Evolutionary conservation across 2,113 vertebrate species (phyloP), one percentile per base, ranked within the genome.

Genomic region (Gasterosteus nipponicus): DNA sequence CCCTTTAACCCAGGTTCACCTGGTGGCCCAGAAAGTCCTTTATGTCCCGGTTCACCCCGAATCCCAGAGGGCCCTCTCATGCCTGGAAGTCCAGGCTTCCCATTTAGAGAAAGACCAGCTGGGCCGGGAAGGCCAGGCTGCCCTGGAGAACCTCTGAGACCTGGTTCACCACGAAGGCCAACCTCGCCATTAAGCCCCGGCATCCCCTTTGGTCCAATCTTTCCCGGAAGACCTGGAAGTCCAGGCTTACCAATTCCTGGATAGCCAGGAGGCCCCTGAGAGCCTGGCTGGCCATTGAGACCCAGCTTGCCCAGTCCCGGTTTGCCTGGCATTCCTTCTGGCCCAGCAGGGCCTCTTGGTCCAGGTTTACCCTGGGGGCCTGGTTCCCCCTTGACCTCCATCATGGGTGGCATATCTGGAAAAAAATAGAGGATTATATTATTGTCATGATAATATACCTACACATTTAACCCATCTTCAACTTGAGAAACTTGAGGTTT

Each of bases 381-480:
- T 4, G 97, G 96, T 85, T 98, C 97, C 62, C 98, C 98, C 93
- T 98, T 99, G 75, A 98, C 93, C 64, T 97, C 96, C 92, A 96
- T 94, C 91, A 97, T 83, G 0, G 96, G 96, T 1, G 96, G 96
- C 93, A 96, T 94, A 89, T 98, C 98, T 99, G 92, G 35, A 94
- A 80, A 90, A 83, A 81, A 83, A 81, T 49, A 89, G 22, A 63
- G 42, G n/a, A 31, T 39, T 0, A 29, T 44, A 0, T 38, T 35
- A 11, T 77, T 65, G 75, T n/a, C n/a, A 15, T 16, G 57, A 8
- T 54, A 14, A 47, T 29, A 11, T n/a, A 51, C 41, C 10, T 11
- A 1, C 11, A 42, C 41, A 42, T 42, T 42, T 51, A 18, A 19
- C 18, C 47, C 47, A 51, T 51, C 8, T 51, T n/a, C 49, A 19